Conservation (phyloP, 2,797 vertebrate genomes). For the Sebastes cheni region DNA sequence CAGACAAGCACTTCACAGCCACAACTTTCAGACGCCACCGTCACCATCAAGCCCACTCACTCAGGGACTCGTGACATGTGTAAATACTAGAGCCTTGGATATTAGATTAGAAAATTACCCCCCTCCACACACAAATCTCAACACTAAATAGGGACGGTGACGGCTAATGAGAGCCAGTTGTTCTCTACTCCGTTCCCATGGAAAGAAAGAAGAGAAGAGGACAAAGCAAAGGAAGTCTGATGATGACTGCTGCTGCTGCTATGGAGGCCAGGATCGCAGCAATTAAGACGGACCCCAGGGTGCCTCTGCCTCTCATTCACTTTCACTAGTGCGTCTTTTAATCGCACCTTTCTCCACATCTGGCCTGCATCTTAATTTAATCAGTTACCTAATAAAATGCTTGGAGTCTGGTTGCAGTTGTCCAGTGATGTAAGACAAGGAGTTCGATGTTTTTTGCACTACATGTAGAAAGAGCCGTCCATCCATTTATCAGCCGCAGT, state of each 20-base stretch:
- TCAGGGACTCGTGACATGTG: slow-evolving; percentile 40
- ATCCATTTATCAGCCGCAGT: slow-evolving; percentile 25
- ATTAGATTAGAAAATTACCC: slow-evolving; percentile 70
- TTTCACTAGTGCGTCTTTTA: slow-evolving; percentile 38
- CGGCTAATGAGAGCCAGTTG: slow-evolving; percentile 71
- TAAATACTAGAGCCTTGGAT: slow-evolving; percentile 49
- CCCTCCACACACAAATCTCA: slow-evolving; percentile 44
- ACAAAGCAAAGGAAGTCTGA: slow-evolving; percentile 42
- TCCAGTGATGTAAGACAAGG: slow-evolving; percentile 12
- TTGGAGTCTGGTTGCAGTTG: slow-evolving; percentile 41
- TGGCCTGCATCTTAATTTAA: slow-evolving; percentile 60
- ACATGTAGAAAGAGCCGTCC: slow-evolving; percentile 9
- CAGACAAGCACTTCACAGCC: slow-evolving; percentile 24
- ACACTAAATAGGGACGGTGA: slow-evolving; percentile 55
- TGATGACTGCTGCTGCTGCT: slow-evolving; percentile 40
- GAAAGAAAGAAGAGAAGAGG: slow-evolving; percentile 33
- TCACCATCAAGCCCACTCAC: slow-evolving; percentile 41
- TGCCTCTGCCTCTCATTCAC: slow-evolving; percentile 55
- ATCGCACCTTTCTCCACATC: slow-evolving; percentile 66
- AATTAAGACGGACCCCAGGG: slow-evolving; percentile 58
- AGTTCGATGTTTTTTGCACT: slow-evolving; percentile 36
- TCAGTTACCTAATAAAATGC: slow-evolving; percentile 53
- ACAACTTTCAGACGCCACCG: slow-evolving; percentile 15
- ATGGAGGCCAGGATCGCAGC: slow-evolving; percentile 45
- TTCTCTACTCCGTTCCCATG: slow-evolving; percentile 48